Base-by-base conservation (phyloP, 2,113 vertebrate species). In the Chloropsis cyanopogon region DNA sequence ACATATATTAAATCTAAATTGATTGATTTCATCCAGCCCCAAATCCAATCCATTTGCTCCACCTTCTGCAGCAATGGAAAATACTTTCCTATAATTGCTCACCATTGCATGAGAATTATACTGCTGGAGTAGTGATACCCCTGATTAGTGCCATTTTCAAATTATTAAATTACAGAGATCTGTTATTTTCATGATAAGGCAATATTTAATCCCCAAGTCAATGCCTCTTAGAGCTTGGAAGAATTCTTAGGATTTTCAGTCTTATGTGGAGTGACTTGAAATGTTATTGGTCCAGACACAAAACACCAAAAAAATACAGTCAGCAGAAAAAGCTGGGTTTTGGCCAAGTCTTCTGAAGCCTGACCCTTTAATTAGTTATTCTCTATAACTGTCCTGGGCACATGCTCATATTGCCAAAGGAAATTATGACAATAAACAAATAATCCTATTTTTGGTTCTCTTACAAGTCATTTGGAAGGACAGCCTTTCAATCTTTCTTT, bases 331-430 rank as follows among this genome's bases (percentile, higher is more conserved):
- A 79, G 53, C 44, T 82, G 11, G 17, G 15, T 72, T 90, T 90
- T 60, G 61, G 75, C 78, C 63, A 89, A 52, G 17, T 72, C 59
- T 90, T 82, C 66, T 85, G 70, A 94, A 89, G 57, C 54, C 66
- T 90, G 88, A 79, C 46, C 65, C 42, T 82, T 96, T 91, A 90
- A 79, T 79, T 82, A 93, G 84, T 87, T 85, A 82, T 87, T 76
- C 82, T 76, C 75, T 92, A 88, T 90, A 85, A 91, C 82, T 82
- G 70, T 54, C 94, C 79, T 65, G 37, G 82, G 88, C 75, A 93
- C 66, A 61, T 23, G 46, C 54, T 93, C 50, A 53, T 35, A 80
- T 69, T 46, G 59, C 82, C 79, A 82, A 93, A 96, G 71, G 82
- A 90, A 94, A 93, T 88, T 28, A 87, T 46, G n/a, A 82, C 46